A percentile compares a stretch with the other conserved stretches of the same genome.
Conservation (phyloP, 1,140 invertebrate genomes). For the Dendrolimus punctatus region DNA sequence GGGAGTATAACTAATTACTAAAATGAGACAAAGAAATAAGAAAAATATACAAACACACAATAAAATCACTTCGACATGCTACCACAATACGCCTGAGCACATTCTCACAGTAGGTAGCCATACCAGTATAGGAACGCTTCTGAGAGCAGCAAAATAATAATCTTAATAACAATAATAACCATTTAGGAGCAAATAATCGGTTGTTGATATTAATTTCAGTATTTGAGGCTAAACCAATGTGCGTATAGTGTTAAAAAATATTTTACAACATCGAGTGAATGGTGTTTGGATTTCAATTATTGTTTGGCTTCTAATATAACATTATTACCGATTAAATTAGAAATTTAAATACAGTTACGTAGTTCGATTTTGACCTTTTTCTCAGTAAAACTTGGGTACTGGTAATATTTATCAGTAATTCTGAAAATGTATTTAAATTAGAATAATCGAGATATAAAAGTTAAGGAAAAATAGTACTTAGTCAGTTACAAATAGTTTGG, state of each 20-base stretch:
- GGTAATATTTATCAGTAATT: too few species aligned
- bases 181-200: background rate
- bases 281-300: slow-evolving; percentile 28
- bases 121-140: slow-evolving; percentile 17
- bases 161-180: slow-evolving; percentile 3
- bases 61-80: slow-evolving; percentile 23
- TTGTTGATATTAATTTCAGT: background rate
- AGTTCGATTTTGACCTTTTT: too few species aligned
- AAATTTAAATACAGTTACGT: too few species aligned
- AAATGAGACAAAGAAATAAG: slow-evolving; percentile 8
- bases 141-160: slow-evolving; percentile 23
- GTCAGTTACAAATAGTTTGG: too few species aligned
- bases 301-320: background rate
- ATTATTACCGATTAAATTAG: too few species aligned
- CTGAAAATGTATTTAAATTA: too few species aligned
- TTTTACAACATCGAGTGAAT: slow-evolving; percentile 24
- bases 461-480: too few species aligned
- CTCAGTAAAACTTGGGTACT: too few species aligned
- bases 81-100: slow-evolving; percentile 34
- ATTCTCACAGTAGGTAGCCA: slow-evolving; percentile 34
- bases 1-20: slow-evolving; percentile 1
- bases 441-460: too few species aligned
- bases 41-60: slow-evolving; percentile 21
- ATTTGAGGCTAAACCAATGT: slow-evolving; percentile 11
- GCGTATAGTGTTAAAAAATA: slow-evolving; percentile 25